These are phyloP conservation scores for Acronicta psi DNA, from an alignment of 2,888 invertebrate species.

Conservation along the genomic window DNA sequence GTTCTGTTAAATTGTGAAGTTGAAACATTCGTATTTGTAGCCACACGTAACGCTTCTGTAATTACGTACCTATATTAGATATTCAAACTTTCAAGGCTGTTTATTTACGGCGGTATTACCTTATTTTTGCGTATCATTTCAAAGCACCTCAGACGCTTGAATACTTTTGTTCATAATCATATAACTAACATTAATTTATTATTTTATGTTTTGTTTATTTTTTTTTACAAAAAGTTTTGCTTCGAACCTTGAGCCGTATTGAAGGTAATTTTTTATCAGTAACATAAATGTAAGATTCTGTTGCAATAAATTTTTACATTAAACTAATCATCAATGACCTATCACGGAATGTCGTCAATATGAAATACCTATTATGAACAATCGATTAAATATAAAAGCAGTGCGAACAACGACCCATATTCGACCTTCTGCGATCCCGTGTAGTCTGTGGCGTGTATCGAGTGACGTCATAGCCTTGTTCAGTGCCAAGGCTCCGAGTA, in stretches of 20 bases:
- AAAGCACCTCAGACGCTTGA: not conserved
- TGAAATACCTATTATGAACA: conserved; percentile 47
- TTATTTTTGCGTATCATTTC: conserved; percentile 1
- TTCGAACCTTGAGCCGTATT: not conserved
- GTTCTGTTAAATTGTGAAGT: not conserved
- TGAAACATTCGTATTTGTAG: not conserved
- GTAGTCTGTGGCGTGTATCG: conserved; percentile 58
- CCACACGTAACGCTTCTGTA: not conserved
- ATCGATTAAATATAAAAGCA: conserved; percentile 41
- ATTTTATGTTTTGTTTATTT: not conserved
- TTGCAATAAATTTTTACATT: not conserved
- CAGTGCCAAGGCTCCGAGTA: conserved; percentile 79
- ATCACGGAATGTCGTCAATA: conserved; percentile 35
- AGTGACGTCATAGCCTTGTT: conserved; percentile 74
- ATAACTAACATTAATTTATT: not conserved
- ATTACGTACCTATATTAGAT: not conserved
- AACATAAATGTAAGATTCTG: not conserved
- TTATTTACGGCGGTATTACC: not conserved
- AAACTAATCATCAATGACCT: conserved; percentile 23
- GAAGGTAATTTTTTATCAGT: too few relatives aligned
- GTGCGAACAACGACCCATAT: conserved; percentile 57
- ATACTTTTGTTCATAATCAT: not conserved
- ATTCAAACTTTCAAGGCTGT: not conserved
- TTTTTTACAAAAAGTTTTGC: not conserved
- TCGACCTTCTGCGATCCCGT: conserved; percentile 59